phyloP scores from a whole-genome alignment of 2,888 invertebrate species.

The Limnephilus auricula region DNA sequence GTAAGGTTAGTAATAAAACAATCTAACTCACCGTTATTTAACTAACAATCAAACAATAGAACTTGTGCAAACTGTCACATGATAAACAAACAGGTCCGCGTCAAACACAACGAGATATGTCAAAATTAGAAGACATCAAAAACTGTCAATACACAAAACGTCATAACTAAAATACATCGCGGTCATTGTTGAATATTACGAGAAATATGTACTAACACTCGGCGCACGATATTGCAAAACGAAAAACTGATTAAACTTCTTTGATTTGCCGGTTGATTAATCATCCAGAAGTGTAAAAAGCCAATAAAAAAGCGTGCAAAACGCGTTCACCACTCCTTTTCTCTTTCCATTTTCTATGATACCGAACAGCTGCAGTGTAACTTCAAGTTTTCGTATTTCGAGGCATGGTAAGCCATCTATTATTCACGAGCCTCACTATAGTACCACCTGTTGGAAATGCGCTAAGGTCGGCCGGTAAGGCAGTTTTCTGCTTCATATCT shows the following conservation, averaged over 20 bases:
- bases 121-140: constrained; percentile 57
- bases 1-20: constrained; percentile 53
- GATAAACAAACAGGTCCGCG: constrained; percentile 49
- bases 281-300: constrained; percentile 51
- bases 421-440: constrained; percentile 50
- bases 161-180: constrained; percentile 56
- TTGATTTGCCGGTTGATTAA: constrained; percentile 53
- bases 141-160: constrained; percentile 63
- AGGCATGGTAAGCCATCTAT: constrained; percentile 62
- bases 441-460: constrained; percentile 62
- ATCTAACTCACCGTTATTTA: constrained; percentile 49
- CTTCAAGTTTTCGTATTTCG: constrained; percentile 49
- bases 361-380: constrained; percentile 59
- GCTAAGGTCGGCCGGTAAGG: constrained; percentile 39
- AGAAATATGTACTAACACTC: constrained; percentile 54
- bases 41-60: constrained; percentile 21
- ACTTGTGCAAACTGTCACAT: constrained; percentile 54
- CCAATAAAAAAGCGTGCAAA: constrained; percentile 54
- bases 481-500: constrained; percentile 17
- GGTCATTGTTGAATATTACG: constrained; percentile 45
- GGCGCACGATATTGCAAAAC: constrained; percentile 39
- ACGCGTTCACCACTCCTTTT: constrained; percentile 62
- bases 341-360: constrained; percentile 58
- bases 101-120: constrained; percentile 57
- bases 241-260: constrained; percentile 34